Percentiles rank a stretch among this genome's conserved stretches.
These are phyloP conservation scores for Cydia strobilella DNA, from an alignment of 1,140 invertebrate species.

Conservation along the genomic window DNA sequence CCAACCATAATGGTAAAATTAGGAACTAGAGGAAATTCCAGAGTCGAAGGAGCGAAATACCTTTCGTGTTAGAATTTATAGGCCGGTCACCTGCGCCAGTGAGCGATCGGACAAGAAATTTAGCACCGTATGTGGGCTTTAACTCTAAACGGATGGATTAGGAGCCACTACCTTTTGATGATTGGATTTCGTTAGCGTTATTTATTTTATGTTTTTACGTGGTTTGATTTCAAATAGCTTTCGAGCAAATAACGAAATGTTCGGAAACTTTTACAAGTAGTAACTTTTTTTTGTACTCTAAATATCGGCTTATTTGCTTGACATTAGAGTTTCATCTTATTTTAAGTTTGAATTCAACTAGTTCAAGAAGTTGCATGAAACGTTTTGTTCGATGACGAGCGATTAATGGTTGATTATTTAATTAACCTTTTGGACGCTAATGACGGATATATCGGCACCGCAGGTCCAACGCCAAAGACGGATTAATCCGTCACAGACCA, in stretches of 20 bases:
- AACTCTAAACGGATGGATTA: conserved; percentile 28
- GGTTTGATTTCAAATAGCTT: neutral
- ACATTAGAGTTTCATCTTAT: too few relatives aligned
- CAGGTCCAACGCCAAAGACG: too few relatives aligned
- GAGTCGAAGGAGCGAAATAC: conserved; percentile 17
- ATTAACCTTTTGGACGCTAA: too few relatives aligned
- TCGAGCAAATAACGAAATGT: neutral
- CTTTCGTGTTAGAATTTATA: conserved; percentile 32
- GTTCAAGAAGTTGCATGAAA: too few relatives aligned
- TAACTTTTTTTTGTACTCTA: too few relatives aligned
- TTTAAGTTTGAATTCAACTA: too few relatives aligned
- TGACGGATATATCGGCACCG: too few relatives aligned
- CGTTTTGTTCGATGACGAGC: too few relatives aligned
- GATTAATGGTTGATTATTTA: too few relatives aligned
- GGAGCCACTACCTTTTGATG: conserved; percentile 20
- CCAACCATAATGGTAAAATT: conserved; percentile 19
- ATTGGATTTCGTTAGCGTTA: conserved; percentile 8
- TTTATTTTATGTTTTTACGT: conserved; percentile 8
- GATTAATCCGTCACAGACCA: too few relatives aligned
- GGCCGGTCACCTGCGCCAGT: conserved; percentile 11
- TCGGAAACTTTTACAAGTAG: neutral
- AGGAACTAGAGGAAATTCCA: conserved; percentile 29
- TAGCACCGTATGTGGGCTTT: conserved; percentile 27
- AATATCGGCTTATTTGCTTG: too few relatives aligned
- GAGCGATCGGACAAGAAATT: conserved; percentile 29